A percentile compares a stretch with the other conserved stretches of the same genome.
phyloP scores from a whole-genome alignment of 2,888 invertebrate genomes.

The Phyllotreta cruciferae region DNA sequence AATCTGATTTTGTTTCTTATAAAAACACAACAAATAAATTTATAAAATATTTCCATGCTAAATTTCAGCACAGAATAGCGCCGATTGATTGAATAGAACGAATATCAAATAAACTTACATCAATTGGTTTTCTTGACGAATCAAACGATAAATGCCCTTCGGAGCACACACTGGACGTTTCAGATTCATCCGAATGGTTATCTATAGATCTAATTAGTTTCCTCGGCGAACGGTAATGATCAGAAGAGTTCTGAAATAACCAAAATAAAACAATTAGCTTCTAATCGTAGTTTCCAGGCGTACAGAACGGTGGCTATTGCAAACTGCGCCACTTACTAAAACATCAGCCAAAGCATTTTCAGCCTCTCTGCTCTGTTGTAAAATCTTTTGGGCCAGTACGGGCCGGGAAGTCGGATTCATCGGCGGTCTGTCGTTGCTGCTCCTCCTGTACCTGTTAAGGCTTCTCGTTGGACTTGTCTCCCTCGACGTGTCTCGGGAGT shows the following conservation, averaged over 20 bases:
- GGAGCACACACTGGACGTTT: constrained; percentile 95
- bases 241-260: constrained; percentile 49
- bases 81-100: constrained; percentile 20
- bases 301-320: background rate
- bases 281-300: background rate
- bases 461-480: constrained; percentile 59
- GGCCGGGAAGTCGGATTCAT: constrained; percentile 64
- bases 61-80: background rate
- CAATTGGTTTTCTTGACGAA: constrained; percentile 74
- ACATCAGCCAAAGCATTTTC: constrained; percentile 83
- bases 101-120: constrained; percentile 66
- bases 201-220: constrained; percentile 61
- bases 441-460: constrained; percentile 55
- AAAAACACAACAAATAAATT: constrained; percentile 4
- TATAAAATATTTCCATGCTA: background rate
- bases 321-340: constrained; percentile 58
- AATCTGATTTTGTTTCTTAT: background rate
- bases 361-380: constrained; percentile 87
- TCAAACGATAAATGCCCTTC: constrained; percentile 79
- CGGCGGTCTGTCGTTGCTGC: constrained; percentile 62
- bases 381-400: constrained; percentile 80
- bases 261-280: constrained; percentile 14
- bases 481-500: constrained; percentile 67
- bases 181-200: constrained; percentile 87
- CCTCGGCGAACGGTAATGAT: constrained; percentile 53